Base-by-base conservation (phyloP, 2,113 vertebrate genomes). In the Engystomops pustulosus region DNA sequence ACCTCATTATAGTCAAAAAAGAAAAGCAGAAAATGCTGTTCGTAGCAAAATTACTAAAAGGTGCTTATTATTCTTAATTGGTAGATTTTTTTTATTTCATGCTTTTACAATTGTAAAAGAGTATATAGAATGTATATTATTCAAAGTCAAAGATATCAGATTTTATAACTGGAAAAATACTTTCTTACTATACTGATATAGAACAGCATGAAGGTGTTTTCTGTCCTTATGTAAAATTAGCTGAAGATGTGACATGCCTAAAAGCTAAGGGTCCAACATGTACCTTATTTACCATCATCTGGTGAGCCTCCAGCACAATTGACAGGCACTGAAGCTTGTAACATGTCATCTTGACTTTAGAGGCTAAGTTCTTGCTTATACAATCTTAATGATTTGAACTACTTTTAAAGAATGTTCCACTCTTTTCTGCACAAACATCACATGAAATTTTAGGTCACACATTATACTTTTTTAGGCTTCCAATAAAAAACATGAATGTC, bases 251-350 rank as follows among this genome's bases (percentile, higher is more conserved):
- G 94, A 95, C 92, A 92, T 94, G 92, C 94, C 94, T 90, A 91
- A 92, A 86, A 95, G 94, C 92, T 89, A 93, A 91, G 89, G 93
- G 94, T 91, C 58, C 79, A 83, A 79, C 89, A 89, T 90, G 90
- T 90, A 87, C 91, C 92, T 93, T 92, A 88, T 93, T 95, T 94
- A 95, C 96, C 94, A 96, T 97, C 96, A 94, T 96, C 94, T 95
- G 94, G 89, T 87, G 86, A 93, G 93, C 95, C 96, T 90, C 94
- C 92, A 95, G 96, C 92, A 93, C 91, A 92, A 93, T 95, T 95
- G 91, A 91, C 88, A 81, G 94, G 94, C 96, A 93, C 93, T 93
- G 94, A 93, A 95, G 95, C 95, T 91, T 88, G 92, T 89, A 91
- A 91, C 88, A 87, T 92, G 94, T 95, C 94, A 91, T 89, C 92